These are phyloP conservation scores for Euleptes europaea DNA, from an alignment of 2,113 vertebrate species.

Conservation along the genomic window DNA sequence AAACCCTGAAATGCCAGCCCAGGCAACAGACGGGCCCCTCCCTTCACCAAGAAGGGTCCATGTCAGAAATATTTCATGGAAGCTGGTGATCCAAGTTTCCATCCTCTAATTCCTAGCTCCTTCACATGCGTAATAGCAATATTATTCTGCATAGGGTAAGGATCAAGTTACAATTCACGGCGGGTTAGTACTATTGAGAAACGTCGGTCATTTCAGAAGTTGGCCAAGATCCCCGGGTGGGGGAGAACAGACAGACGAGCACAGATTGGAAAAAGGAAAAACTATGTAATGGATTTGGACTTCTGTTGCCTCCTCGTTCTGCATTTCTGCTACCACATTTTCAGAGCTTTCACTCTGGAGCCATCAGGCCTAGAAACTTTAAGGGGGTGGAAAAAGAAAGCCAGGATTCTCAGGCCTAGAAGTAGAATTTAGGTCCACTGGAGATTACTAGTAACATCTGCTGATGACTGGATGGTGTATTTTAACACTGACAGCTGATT, in stretches of 20 bases:
- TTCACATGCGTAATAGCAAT: neutral
- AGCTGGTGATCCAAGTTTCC: neutral
- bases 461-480: neutral
- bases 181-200: neutral
- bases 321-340: neutral
- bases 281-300: neutral
- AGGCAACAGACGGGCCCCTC: constrained; percentile 8
- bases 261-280: neutral
- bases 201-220: neutral
- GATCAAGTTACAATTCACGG: neutral
- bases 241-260: neutral
- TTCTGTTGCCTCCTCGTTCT: neutral
- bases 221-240: too few relatives aligned
- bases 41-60: neutral
- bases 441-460: neutral
- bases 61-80: neutral
- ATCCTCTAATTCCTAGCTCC: neutral
- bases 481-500: neutral
- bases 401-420: neutral
- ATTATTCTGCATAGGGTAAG: neutral
- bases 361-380: neutral
- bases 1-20: constrained; percentile 9
- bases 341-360: neutral
- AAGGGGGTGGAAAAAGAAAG: neutral
- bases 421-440: neutral